phyloP scores from a whole-genome alignment of 2,888 invertebrate species.

The Timandra comae region DNA sequence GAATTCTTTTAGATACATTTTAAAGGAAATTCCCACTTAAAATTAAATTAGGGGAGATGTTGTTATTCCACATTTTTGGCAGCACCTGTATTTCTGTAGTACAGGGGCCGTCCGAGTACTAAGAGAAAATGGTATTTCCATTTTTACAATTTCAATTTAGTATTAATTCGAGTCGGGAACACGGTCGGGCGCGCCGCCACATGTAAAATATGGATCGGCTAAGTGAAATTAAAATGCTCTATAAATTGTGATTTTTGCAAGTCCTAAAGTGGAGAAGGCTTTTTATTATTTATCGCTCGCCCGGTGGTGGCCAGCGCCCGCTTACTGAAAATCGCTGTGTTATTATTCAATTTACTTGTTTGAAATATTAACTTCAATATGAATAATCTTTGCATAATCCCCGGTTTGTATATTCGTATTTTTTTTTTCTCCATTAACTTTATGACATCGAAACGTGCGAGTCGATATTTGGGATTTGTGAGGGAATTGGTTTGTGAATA shows the following conservation, averaged over 20 bases:
- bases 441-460: slow-evolving; percentile 7
- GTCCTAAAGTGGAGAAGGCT: slow-evolving; percentile 77
- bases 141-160: slow-evolving; percentile 78
- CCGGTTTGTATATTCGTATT: slow-evolving; percentile 19
- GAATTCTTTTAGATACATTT: slow-evolving; percentile 24
- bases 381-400: slow-evolving; percentile 39
- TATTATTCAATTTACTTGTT: slow-evolving; percentile 72
- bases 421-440: slow-evolving; percentile 16
- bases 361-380: slow-evolving; percentile 58
- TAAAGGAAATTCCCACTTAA: slow-evolving; percentile 19
- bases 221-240: slow-evolving; percentile 78
- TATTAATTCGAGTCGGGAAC: slow-evolving; percentile 73
- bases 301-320: slow-evolving; percentile 60
- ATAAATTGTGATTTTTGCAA: slow-evolving; percentile 78
- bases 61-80: slow-evolving; percentile 62
- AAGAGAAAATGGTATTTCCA: slow-evolving; percentile 75
- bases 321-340: slow-evolving; percentile 68
- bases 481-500: slow-evolving; percentile 2
- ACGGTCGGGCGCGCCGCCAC: slow-evolving; percentile 70
- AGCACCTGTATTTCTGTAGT: slow-evolving; percentile 56
- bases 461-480: slow-evolving; percentile 10
- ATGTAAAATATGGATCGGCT: slow-evolving; percentile 77
- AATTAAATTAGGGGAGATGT: slow-evolving; percentile 55
- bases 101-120: slow-evolving; percentile 48
- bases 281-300: slow-evolving; percentile 73